Evolutionary conservation across 2,113 vertebrate genomes (phyloP).

Genomic region (Phrynocephalus versicolor): DNA sequence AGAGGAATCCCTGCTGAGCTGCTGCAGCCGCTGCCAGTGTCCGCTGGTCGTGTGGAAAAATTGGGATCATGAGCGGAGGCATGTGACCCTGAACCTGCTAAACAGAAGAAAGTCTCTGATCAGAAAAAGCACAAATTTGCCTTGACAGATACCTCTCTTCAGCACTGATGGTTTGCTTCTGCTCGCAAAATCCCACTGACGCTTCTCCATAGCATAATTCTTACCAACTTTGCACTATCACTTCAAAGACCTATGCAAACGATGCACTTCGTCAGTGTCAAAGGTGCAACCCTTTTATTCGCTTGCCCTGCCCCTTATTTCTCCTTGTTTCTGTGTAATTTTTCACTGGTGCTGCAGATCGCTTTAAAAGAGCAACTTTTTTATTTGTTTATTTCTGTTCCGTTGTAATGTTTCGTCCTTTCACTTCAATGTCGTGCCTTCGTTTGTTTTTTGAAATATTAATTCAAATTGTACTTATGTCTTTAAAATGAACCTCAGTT

Average conservation of each 20-base stretch:
- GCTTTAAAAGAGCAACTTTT: background rate
- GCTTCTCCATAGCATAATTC: slow-evolving; percentile 74
- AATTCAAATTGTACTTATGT: slow-evolving; percentile 53
- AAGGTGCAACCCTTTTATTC: slow-evolving; percentile 43
- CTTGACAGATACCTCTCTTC: slow-evolving; percentile 85
- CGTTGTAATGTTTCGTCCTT: background rate
- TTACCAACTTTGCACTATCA: slow-evolving; percentile 74
- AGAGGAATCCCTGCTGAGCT: slow-evolving; percentile 99
- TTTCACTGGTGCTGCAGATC: background rate
- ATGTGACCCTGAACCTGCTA: slow-evolving; percentile 99
- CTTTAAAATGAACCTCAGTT: too few relatives aligned
- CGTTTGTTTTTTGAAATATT: slow-evolving; percentile 57
- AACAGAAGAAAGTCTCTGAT: slow-evolving; percentile 85
- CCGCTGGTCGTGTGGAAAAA: slow-evolving; percentile 99
- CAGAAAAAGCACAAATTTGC: slow-evolving; percentile 79
- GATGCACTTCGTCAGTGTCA: slow-evolving; percentile 63
- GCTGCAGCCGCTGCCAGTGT: slow-evolving; percentile 97
- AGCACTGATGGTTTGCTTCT: slow-evolving; percentile 71
- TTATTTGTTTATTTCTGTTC: background rate
- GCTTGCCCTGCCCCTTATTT: slow-evolving; percentile 24
- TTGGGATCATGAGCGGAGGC: slow-evolving; percentile 99
- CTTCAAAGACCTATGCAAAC: slow-evolving; percentile 77
- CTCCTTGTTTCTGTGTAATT: background rate
- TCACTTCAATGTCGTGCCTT: slow-evolving; percentile 17
- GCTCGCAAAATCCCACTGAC: slow-evolving; percentile 74